Evolutionary conservation across 92 coral and sea anemone genomes (phyloP), one percentile per base, ranked within the genome.

Genomic region (Chrysogorgia sp.): DNA sequence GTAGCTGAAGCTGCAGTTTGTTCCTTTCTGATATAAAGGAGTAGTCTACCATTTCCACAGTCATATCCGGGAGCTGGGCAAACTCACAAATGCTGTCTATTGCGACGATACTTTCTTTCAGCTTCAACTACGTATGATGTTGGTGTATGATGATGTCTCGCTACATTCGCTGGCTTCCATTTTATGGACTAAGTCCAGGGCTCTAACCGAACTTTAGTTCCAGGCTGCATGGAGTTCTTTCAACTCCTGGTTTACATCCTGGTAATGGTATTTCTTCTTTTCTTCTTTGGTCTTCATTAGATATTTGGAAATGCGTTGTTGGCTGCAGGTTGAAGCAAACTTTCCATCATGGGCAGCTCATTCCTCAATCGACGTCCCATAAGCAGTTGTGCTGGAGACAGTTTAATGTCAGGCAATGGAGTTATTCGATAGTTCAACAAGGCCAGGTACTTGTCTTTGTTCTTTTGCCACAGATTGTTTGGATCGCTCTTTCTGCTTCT

Each of bases 391-490:
- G 69, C 47, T 1, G 80, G 80, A 28, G 80, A 74, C 68, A 71
- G 41, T 50, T 50, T 67, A 22, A 71, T n/a, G 40, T 52, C 63
- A 47, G 40, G 62, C 33, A 53, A 34, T 28, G 67, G 68, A 40
- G 80, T 74, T 53, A 41, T 74, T 12, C 80, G 63, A 25, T 74
- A 74, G 68, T 74, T n/a, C 17, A 74, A 25, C 20, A 74, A 45
- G 43, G 68, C 80, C 29, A 34, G n/a, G 41, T 55, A 49, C 47
- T 53, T 53, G 40, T 74, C 80, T 24, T 56, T 26, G 28, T 13
- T 74, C 49, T 74, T 74, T 19, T 69, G 75, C 83, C 75, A 79
- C 64, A 79, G 60, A 25, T 79, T 2, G 83, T 79, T 40, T 79
- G 76, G 21, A 65, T 23, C 25, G 65, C 63, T 79, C 76, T 45